Base-by-base conservation (phyloP, 2,113 vertebrate genomes). In the Odocoileus virginianus region DNA sequence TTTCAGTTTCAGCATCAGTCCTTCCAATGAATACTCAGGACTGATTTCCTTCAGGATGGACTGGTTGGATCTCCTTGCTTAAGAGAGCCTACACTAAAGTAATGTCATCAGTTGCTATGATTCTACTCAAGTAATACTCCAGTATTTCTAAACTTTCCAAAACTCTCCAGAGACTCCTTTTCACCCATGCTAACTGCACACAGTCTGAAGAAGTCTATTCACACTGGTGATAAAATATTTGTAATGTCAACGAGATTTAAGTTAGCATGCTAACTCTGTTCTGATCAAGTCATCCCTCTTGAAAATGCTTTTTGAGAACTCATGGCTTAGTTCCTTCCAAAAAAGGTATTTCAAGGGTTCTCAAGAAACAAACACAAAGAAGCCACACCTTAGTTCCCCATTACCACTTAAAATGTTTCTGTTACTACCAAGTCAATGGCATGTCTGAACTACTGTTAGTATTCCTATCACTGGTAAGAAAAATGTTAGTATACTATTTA, bases 371-470 rank as follows among this genome's bases (percentile, higher is more conserved):
- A 94, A 97, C 76, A 52, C 30, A 95, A 23, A 90, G 12, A 97
- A 96, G 81, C 71, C 95, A 97, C 96, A 88, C 92, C 98, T 98
- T 94, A 88, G 71, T 79, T 89, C 6, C 76, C 64, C 74, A 97
- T 33, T 97, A 98, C 78, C 95, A 98, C 82, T 98, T 89, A 97
- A 97, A 97, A 96, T 81, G 91, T 71, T 96, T 97, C 94, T 78
- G 28, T 78, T 58, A 67, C 17, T 83, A 97, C 14, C 50, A 87
- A 89, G 3, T 64, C 76, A 97, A 67, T 4, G 71, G 90, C 92
- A 55, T 91, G 97, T 87, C 91, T 92, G 43, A 91, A 95, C 95
- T 47, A 54, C 81, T 86, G 89, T 43, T 97, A 95, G 93, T 96
- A 89, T 76, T 79, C 61, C 83, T 97, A 97, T 92, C 94, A 89